A percentile compares a stretch with the other conserved stretches of the same genome.
Conservation (phyloP, 2,888 invertebrate species). For the Philaethria dido region DNA sequence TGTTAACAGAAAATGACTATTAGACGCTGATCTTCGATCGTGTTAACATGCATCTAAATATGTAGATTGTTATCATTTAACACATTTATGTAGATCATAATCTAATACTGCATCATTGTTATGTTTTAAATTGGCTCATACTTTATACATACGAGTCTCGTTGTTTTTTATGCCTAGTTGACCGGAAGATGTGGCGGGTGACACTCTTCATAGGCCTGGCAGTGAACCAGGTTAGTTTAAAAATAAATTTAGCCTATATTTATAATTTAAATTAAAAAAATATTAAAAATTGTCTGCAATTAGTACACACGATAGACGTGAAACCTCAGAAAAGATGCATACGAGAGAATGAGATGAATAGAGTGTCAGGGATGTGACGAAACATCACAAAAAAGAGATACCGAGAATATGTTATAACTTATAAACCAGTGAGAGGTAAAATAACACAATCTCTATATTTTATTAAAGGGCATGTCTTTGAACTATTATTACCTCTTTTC, state of each 20-base stretch:
- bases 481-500: no score
- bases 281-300: background rate
- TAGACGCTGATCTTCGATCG: background rate
- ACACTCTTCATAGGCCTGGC: background rate
- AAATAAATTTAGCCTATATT: background rate
- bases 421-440: no score
- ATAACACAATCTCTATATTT: no score
- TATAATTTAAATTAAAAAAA: background rate
- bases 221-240: background rate
- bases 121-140: background rate
- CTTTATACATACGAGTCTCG: background rate
- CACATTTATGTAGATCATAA: constrained; percentile 19
- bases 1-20: background rate
- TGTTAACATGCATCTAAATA: constrained; percentile 15
- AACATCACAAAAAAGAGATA: no score
- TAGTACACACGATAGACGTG: no score
- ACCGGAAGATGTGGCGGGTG: constrained; percentile 7
- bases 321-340: no score
- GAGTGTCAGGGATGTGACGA: no score
- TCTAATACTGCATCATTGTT: constrained; percentile 4
- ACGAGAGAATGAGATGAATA: no score
- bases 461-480: no score
- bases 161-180: background rate
- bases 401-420: no score
- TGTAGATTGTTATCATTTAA: constrained; percentile 24